Base-by-base conservation (phyloP, 92 coral and sea anemone species). In the Zoanthus gigantus region DNA sequence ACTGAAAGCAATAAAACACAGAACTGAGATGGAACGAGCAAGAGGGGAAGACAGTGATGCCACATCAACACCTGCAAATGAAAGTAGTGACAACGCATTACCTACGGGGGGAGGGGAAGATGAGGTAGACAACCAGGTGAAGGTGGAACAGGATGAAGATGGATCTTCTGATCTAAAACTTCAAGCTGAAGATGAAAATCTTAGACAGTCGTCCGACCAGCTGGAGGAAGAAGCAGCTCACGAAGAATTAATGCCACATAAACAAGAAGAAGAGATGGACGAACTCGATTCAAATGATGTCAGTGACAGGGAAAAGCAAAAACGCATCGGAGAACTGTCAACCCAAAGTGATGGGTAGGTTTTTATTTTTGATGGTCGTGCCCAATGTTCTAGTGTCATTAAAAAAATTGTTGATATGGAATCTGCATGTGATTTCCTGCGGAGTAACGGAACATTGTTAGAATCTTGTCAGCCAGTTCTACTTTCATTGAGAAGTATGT, bases 201-300 rank as follows among this genome's bases (percentile, higher is more conserved):
- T 54, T 34, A 47, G 13, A 3, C 83, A 29, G 67, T 53, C 47
- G n/a, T 0, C 17, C 28, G 83, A 78, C 7, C 69, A 30, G 45
- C 42, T 78, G 69, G 83, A 57, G 13, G 83, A 57, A 17, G 83
- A 78, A 17, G 50, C 57, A 78, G 23, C 14, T 10, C 14, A 78
- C 47, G 9, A 78, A n/a, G 83, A 56, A 28, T 9, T 57, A 4
- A 32, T 18, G 15, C 6, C 75, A 3, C 60, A 82, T 42, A 66
- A 31, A 44, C 86, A 69, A 74, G 87, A 82, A 34, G 86, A 89
- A 16, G 17, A 44, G 46, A 10, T 13, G 56, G 85, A 67, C 28
- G 72, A 63, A 45, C 16, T 12, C 66, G 79, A 18, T 0, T 54
- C 83, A 2, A 77, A 72, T 32, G 75, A 54, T 46, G 61, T 37